These are phyloP conservation scores for Limenitis arthemis DNA, from an alignment of 2,888 invertebrate species.

Conservation along the genomic window DNA sequence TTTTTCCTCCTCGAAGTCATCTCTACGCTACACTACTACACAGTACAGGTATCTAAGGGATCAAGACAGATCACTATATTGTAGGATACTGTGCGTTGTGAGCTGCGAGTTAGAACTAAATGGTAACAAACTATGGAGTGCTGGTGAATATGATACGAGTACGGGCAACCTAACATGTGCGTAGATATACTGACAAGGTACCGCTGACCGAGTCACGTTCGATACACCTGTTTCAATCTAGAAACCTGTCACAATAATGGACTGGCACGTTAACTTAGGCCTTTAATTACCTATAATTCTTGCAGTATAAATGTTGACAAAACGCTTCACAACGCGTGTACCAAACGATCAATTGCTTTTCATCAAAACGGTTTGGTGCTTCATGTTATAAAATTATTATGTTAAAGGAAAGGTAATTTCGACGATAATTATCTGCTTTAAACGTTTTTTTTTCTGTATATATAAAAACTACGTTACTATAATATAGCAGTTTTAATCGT, in stretches of 20 bases:
- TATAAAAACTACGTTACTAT: no score
- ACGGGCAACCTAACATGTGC: neutral
- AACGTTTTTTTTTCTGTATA: no score
- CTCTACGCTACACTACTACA: conserved; percentile 17
- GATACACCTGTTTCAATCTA: conserved; percentile 27
- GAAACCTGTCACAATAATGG: conserved; percentile 23
- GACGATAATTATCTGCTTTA: no score
- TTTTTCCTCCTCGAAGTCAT: no score
- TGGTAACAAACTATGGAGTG: conserved; percentile 3
- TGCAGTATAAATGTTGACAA: conserved; percentile 17
- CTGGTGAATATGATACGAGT: neutral
- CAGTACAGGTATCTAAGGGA: neutral
- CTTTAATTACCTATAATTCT: conserved; percentile 19
- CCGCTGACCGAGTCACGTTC: conserved; percentile 30
- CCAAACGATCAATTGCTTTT: conserved; percentile 23
- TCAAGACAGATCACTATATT: conserved; percentile 3
- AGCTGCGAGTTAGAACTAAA: neutral
- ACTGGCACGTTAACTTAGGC: conserved; percentile 19
- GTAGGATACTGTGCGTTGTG: conserved; percentile 7
- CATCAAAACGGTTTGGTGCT: no score
- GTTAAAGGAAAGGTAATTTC: no score
- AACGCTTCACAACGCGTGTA: conserved; percentile 28
- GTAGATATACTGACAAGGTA: conserved; percentile 8
- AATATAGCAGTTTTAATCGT: no score
- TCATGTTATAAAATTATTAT: no score